phyloP scores from a whole-genome alignment of 2,113 vertebrate species.

The Nannospalax galili region DNA sequence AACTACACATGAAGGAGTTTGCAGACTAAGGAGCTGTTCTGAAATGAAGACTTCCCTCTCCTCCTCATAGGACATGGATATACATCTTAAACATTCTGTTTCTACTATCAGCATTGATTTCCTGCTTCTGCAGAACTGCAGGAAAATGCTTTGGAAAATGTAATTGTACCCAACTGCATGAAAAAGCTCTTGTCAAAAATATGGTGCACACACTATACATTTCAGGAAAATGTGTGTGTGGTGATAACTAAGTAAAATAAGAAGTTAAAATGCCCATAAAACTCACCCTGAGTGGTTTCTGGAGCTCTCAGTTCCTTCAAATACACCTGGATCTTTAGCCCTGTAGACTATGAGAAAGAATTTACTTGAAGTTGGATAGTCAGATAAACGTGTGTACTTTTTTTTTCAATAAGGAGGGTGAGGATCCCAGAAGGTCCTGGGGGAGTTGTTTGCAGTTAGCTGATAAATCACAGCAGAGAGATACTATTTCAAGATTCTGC shows the following conservation, averaged over 20 bases:
- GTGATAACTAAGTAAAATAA: neutral
- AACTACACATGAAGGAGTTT: neutral
- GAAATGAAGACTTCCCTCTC: neutral
- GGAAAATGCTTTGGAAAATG: neutral
- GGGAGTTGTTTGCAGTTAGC: neutral
- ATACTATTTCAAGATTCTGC: neutral
- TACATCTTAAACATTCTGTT: neutral
- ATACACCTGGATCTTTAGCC: neutral
- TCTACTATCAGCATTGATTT: neutral
- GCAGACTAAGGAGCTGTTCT: neutral
- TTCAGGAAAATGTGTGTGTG: neutral
- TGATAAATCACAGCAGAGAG: neutral
- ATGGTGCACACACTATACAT: neutral
- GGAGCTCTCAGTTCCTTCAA: neutral
- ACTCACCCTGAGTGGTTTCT: slow-evolving; percentile 60
- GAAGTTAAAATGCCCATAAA: neutral
- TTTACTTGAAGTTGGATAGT: neutral
- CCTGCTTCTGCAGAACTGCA: neutral
- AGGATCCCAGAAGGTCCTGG: neutral
- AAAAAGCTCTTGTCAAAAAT: neutral
- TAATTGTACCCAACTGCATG: neutral
- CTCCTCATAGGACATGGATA: neutral
- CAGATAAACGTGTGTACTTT: slow-evolving; percentile 6
- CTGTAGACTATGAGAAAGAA: neutral
- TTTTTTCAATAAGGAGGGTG: slow-evolving; percentile 6